These are phyloP conservation scores for Fukomys damarensis DNA, from an alignment of 2,113 vertebrate species.

Conservation along the genomic window DNA sequence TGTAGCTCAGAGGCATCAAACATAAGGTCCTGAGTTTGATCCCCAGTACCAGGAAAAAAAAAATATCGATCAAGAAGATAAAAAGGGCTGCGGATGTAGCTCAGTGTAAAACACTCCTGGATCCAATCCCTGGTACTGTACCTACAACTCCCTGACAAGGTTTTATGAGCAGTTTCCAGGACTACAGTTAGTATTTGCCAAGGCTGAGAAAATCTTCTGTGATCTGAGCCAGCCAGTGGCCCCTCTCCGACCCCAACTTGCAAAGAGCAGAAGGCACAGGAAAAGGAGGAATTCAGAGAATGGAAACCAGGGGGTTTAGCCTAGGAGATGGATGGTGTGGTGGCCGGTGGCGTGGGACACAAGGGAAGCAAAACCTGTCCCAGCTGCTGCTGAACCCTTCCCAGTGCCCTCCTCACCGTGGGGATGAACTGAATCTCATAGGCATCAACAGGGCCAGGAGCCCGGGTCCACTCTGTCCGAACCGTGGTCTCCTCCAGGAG, in stretches of 20 bases:
- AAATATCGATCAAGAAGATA: not conserved
- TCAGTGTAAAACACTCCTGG: not conserved
- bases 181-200: not conserved
- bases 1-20: too few species aligned
- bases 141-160: not conserved
- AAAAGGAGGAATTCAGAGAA: not conserved
- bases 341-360: not conserved
- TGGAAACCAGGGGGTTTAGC: not conserved
- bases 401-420: conserved; percentile 83
- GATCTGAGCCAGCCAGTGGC: not conserved
- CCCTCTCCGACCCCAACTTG: not conserved
- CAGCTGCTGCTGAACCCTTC: too few species aligned
- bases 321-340: not conserved
- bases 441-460: conserved; percentile 78
- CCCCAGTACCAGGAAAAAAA: not conserved
- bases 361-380: not conserved
- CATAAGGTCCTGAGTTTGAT: too few species aligned
- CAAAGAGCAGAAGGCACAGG: not conserved
- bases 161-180: not conserved
- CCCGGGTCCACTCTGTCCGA: conserved; percentile 82
- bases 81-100: not conserved
- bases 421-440: conserved; percentile 86
- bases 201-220: not conserved
- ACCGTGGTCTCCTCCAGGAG: conserved; percentile 81
- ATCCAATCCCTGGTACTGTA: not conserved